A percentile compares a stretch with the other conserved stretches of the same genome.
Conservation (phyloP, 2,888 invertebrate species). For the Glyphotaelius pellucidus region DNA sequence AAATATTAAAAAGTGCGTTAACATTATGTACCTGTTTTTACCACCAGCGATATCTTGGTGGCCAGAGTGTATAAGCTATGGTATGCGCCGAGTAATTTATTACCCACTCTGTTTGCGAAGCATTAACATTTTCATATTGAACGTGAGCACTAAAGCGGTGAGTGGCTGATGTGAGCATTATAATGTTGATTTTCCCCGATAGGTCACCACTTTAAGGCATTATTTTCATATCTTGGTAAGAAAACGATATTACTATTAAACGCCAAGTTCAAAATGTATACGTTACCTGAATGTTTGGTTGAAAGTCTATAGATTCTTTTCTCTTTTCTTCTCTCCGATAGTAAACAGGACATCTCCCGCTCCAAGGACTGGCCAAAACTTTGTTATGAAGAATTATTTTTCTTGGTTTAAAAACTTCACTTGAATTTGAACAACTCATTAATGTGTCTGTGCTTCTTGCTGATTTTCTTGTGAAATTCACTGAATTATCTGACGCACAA, state of each 20-base stretch:
- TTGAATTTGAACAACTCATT: background rate
- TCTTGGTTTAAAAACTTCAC: constrained; percentile 9
- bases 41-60: background rate
- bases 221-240: background rate
- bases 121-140: no score
- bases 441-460: background rate
- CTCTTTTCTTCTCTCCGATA: constrained; percentile 53
- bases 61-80: background rate
- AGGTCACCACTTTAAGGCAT: background rate
- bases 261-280: background rate
- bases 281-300: background rate
- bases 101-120: background rate
- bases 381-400: constrained; percentile 74
- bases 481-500: background rate
- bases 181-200: background rate
- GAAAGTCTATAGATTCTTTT: background rate
- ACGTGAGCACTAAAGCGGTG: background rate
- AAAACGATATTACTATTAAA: background rate
- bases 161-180: background rate
- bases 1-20: background rate
- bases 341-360: constrained; percentile 71
- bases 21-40: background rate
- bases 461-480: constrained; percentile 2
- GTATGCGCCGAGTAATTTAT: background rate
- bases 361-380: constrained; percentile 79